phyloP scores from a whole-genome alignment of 2,888 invertebrate genomes.

The Brachyopa scutellaris region DNA sequence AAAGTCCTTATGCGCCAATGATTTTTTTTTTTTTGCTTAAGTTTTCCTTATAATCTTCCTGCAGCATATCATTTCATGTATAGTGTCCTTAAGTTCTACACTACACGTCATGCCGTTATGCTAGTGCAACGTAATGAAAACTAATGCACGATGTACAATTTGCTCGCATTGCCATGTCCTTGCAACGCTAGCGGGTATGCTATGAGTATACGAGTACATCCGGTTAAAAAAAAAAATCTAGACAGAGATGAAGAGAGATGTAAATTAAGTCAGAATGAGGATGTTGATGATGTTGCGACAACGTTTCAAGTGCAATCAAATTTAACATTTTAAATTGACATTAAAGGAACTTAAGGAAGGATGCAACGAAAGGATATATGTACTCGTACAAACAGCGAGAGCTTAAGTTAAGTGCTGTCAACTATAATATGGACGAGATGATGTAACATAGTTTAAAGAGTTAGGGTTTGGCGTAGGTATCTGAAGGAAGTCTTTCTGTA shows the following conservation, averaged over 20 bases:
- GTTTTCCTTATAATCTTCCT: slow-evolving; percentile 50
- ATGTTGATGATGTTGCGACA: slow-evolving; percentile 72
- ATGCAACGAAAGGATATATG: not conserved
- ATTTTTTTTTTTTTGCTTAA: too few species aligned
- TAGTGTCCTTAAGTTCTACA: slow-evolving; percentile 68
- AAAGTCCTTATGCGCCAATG: slow-evolving; percentile 55
- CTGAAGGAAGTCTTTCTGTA: not conserved
- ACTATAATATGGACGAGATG: slow-evolving; percentile 47
- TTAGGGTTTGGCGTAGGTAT: slow-evolving; percentile 1
- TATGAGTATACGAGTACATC: too few species aligned
- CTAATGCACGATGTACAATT: slow-evolving; percentile 72
- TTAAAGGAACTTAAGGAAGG: slow-evolving; percentile 61
- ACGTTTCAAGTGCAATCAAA: slow-evolving; percentile 73
- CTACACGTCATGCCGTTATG: slow-evolving; percentile 71
- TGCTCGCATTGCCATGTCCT: slow-evolving; percentile 68
- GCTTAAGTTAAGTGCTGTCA: slow-evolving; percentile 65
- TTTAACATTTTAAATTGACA: slow-evolving; percentile 72
- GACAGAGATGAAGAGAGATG: slow-evolving; percentile 49
- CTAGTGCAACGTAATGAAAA: slow-evolving; percentile 71
- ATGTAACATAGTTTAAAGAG: slow-evolving; percentile 7
- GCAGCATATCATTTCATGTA: slow-evolving; percentile 68
- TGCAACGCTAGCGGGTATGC: too few species aligned
- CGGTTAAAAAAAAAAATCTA: too few species aligned
- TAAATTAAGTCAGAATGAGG: slow-evolving; percentile 71
- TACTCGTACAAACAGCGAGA: slow-evolving; percentile 41